Evolutionary conservation across 2,797 vertebrate genomes (phyloP).

Genomic region (Rhinatrema bivittatum): DNA sequence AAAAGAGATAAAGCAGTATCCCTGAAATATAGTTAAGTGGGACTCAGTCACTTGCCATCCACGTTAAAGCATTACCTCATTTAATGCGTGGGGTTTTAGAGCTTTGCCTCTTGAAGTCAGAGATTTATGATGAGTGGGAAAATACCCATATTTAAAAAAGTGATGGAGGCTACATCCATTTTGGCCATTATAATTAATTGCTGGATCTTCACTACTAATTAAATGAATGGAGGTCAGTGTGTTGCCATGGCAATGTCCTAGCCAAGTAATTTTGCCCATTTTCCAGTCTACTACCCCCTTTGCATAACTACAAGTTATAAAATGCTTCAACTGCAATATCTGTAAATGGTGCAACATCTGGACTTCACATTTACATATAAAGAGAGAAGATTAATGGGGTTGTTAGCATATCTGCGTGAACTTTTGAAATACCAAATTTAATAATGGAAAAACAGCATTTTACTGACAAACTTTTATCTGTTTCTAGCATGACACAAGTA

Average conservation of each 20-base stretch:
- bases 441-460: constrained; percentile 49
- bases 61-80: constrained; percentile 39
- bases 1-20: constrained; percentile 52
- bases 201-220: constrained; percentile 56
- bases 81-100: constrained; percentile 32
- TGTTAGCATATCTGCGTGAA: constrained; percentile 69
- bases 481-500: constrained; percentile 3
- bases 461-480: constrained; percentile 24
- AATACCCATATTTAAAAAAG: constrained; percentile 51
- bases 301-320: constrained; percentile 58
- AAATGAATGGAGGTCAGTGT: constrained; percentile 58
- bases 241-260: constrained; percentile 67
- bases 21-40: constrained; percentile 37
- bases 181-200: constrained; percentile 69
- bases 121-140: constrained; percentile 54
- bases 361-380: constrained; percentile 61
- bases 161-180: constrained; percentile 51
- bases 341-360: constrained; percentile 77
- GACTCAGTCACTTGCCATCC: constrained; percentile 34
- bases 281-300: constrained; percentile 63
- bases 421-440: constrained; percentile 53
- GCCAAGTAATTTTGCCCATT: constrained; percentile 63
- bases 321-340: constrained; percentile 64
- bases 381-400: constrained; percentile 67
- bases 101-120: constrained; percentile 41